phyloP scores from a whole-genome alignment of 2,113 vertebrate species.

The Chroicocephalus ridibundus region DNA sequence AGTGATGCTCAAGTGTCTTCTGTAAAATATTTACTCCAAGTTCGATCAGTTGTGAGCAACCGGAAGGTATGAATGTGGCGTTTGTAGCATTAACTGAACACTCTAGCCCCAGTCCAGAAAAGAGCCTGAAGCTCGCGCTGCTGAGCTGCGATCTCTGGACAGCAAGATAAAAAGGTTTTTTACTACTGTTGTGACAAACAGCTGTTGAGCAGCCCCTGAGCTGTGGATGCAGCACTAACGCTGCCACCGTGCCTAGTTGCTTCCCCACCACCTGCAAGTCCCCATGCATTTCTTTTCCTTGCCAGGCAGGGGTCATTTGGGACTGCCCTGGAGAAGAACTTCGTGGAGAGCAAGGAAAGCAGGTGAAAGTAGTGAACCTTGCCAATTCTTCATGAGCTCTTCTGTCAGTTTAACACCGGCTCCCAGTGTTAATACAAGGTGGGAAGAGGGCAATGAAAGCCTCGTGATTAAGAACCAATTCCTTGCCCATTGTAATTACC shows the following conservation, averaged over 20 bases:
- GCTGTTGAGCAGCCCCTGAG: neutral
- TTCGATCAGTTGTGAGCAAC: accelerated
- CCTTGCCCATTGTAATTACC: neutral
- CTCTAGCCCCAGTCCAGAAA: neutral
- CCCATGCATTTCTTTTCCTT: neutral
- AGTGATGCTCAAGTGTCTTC: neutral
- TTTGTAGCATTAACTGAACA: neutral
- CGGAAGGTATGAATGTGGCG: neutral
- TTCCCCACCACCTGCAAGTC: neutral
- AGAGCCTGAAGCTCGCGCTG: accelerated
- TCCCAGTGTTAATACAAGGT: neutral
- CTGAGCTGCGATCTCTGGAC: neutral
- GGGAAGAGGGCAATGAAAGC: neutral
- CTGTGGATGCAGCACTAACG: neutral
- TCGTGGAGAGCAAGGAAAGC: neutral
- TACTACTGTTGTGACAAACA: neutral
- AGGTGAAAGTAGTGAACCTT: neutral
- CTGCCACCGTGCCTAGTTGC: neutral
- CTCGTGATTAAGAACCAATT: neutral
- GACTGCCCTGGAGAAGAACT: neutral
- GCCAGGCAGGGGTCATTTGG: accelerated
- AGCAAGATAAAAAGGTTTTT: neutral
- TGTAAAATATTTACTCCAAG: neutral
- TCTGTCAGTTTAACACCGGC: neutral
- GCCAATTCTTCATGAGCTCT: neutral